phyloP scores from a whole-genome alignment of 2,113 vertebrate genomes.

The Ameiurus melas region DNA sequence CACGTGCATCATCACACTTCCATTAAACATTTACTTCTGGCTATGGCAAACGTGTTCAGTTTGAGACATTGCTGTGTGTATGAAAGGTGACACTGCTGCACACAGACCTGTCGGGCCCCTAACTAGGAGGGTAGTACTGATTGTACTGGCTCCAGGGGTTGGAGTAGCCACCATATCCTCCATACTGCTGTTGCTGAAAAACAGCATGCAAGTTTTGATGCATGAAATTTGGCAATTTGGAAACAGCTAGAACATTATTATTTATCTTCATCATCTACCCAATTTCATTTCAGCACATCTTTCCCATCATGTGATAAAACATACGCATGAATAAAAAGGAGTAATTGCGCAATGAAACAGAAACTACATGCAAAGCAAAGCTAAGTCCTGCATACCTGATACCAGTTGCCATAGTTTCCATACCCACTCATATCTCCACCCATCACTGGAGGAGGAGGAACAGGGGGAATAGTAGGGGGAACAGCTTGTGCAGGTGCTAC shows the following conservation, averaged over 20 bases:
- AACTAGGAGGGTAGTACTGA: slow-evolving; percentile 78
- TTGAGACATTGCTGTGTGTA: background rate
- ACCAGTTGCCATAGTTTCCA: slow-evolving; percentile 74
- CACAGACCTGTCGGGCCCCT: slow-evolving; percentile 13
- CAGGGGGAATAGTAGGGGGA: slow-evolving; percentile 57
- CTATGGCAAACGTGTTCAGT: background rate
- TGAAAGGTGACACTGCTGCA: background rate
- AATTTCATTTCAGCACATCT: background rate
- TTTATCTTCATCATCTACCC: background rate
- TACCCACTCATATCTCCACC: slow-evolving; percentile 65
- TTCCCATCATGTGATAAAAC: background rate
- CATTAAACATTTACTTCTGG: background rate
- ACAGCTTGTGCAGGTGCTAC: slow-evolving; percentile 34
- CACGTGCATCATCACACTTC: background rate
- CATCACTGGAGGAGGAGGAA: slow-evolving; percentile 69
- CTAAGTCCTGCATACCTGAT: slow-evolving; percentile 69
- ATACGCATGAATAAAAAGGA: background rate
- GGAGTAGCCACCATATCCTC: slow-evolving; percentile 73
- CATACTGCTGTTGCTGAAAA: slow-evolving; percentile 71
- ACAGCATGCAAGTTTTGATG: background rate
- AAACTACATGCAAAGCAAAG: background rate
- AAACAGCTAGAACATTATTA: background rate
- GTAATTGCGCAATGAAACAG: background rate
- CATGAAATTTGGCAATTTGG: background rate
- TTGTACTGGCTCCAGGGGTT: slow-evolving; percentile 80